Percentiles rank a stretch among this genome's conserved stretches.
Conservation (phyloP, 1,140 invertebrate genomes). For the Zaprionus kolodkinae region DNA sequence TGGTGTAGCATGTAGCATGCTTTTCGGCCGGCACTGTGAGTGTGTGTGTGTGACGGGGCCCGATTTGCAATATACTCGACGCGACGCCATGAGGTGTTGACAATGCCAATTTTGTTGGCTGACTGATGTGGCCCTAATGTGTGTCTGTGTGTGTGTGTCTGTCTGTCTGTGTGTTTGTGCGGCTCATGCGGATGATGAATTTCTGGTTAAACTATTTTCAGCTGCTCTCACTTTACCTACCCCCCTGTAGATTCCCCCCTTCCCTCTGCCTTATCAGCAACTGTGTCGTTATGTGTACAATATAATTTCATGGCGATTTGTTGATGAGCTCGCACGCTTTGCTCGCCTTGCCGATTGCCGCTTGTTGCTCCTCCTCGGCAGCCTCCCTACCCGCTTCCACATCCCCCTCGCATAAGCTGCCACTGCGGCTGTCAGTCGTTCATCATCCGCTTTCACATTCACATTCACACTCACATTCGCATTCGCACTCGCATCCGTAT, state of each 20-base stretch:
- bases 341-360: slow-evolving; percentile 24
- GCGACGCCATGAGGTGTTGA: slow-evolving; percentile 59
- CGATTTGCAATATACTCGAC: neutral
- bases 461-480: slow-evolving; percentile 32
- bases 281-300: slow-evolving; percentile 62
- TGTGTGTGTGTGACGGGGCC: neutral
- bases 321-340: slow-evolving; percentile 28
- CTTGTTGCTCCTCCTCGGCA: slow-evolving; percentile 25
- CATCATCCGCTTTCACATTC: slow-evolving; percentile 56
- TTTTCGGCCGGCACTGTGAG: neutral
- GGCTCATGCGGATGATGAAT: slow-evolving; percentile 70
- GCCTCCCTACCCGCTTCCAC: neutral
- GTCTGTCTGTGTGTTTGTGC: slow-evolving; percentile 3
- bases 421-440: slow-evolving; percentile 67
- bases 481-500: slow-evolving; percentile 47
- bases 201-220: slow-evolving; percentile 78
- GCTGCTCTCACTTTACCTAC: slow-evolving; percentile 9
- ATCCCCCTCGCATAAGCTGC: slow-evolving; percentile 3
- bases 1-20: neutral
- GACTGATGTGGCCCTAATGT: slow-evolving; percentile 40
- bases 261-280: neutral
- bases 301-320: slow-evolving; percentile 80
- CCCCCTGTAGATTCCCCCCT: neutral
- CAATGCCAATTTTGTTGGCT: slow-evolving; percentile 65
- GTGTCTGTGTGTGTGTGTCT: neutral